Base-by-base conservation (phyloP, 2,888 invertebrate genomes). In the Lepidonotus clava region DNA sequence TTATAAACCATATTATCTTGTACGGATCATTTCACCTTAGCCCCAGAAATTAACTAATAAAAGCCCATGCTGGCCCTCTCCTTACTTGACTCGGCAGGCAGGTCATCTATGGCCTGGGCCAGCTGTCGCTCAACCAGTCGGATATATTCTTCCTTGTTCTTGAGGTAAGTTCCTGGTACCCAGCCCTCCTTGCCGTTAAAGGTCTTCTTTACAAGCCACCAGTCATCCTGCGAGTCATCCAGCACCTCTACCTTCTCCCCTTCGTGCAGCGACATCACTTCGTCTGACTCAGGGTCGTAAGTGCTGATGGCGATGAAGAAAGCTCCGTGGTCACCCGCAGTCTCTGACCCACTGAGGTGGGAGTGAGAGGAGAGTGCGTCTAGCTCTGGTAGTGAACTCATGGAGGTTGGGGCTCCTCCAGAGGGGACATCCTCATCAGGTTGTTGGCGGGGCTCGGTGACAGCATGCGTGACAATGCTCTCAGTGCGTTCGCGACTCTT, bases 181-280 rank as follows among this genome's bases (percentile, higher is more conserved):
- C 85, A 86, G 1, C 90, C 90, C 40, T 87, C 83, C 18, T 88
- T 61, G 41, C 86, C 86, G 86, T 90, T 87, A 56, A 89, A 90
- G 11, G 85, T 40, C 84, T 89, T 90, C 14, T 86, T 76, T 32
- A 90, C 89, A 21, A 88, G 61, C 90, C 90, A 90, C 90, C 90
- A 90, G 61, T 90, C 88, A 21, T 88, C 87, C 24, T 83, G 76
- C 1, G 76, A 28, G 32, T 88, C 87, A 32, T 90, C 90, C n/a
- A 90, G 38, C 56, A 90, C 85, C 77, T 90, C 89, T 21, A 90
- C 83, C 77, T 88, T 89, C 85, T 90, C 90, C 11, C 90, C 90
- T n/a, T 90, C 90, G 56, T 90, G 90, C 11, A 90, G 88, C 0
- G 90, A 89, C 86, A 90, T 86, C 28, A 90, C 90, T 5, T 90